Conservation (phyloP, 1,140 invertebrate species). For the Pachyrhynchus sulphureomaculatus region DNA sequence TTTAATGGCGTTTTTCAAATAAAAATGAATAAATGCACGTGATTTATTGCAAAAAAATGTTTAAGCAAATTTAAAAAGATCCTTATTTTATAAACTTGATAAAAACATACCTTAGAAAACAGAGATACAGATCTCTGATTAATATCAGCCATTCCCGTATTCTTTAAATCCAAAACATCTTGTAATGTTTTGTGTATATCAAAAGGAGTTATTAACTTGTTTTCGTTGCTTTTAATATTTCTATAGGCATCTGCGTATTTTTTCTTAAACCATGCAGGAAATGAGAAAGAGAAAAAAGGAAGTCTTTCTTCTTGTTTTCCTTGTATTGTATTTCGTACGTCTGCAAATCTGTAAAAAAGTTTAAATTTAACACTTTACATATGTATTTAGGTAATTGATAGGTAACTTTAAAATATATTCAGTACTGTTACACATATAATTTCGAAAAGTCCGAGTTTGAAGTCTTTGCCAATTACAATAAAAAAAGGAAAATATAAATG, state of each 20-base stretch:
- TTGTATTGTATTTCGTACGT: slow-evolving; percentile 80
- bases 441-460: no score
- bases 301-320: slow-evolving; percentile 88
- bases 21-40: no score
- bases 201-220: slow-evolving; percentile 77
- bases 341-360: slow-evolving; percentile 68
- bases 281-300: slow-evolving; percentile 78
- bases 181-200: slow-evolving; percentile 74
- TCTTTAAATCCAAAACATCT: slow-evolving; percentile 60
- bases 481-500: no score
- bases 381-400: slow-evolving; percentile 10
- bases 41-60: no score
- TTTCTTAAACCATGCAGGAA: slow-evolving; percentile 70
- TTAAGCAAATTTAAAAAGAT: no score
- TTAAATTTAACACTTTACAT: no score
- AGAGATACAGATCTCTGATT: slow-evolving; percentile 66
- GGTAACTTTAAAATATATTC: slow-evolving; percentile 6
- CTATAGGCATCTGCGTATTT: slow-evolving; percentile 61
- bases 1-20: no score
- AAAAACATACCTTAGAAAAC: slow-evolving; percentile 64
- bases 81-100: no score
- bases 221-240: slow-evolving; percentile 68
- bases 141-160: slow-evolving; percentile 54
- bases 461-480: no score
- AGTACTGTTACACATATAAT: no score